These are phyloP conservation scores for Chrysolina americana DNA, from an alignment of 2,888 invertebrate species.

Conservation along the genomic window DNA sequence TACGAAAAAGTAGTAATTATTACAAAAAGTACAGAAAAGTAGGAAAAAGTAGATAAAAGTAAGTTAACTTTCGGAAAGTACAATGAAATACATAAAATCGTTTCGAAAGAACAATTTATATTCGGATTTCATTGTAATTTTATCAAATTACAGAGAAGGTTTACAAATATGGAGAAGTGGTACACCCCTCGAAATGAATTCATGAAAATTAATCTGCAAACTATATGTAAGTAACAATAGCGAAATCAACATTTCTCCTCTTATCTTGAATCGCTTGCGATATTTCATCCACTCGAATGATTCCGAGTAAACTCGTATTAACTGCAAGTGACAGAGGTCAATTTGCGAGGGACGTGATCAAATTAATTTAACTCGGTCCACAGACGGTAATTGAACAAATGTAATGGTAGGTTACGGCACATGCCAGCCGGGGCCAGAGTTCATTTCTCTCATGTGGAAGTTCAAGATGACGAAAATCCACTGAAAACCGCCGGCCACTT, in stretches of 20 bases:
- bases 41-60: no score
- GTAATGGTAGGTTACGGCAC: constrained; percentile 10
- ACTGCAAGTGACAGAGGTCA: constrained; percentile 21
- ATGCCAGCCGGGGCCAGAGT: background rate
- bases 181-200: no score
- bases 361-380: constrained; percentile 14
- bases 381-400: constrained; percentile 18
- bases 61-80: no score
- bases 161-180: no score
- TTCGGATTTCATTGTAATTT: no score
- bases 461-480: background rate
- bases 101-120: no score
- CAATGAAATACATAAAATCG: no score
- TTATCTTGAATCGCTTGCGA: background rate
- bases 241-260: background rate
- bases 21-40: no score
- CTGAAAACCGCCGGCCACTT: background rate
- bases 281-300: constrained; percentile 8
- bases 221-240: background rate
- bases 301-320: constrained; percentile 15
- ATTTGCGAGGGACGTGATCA: constrained; percentile 16
- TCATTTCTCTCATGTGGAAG: constrained; percentile 8
- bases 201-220: background rate
- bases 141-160: no score
- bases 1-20: no score